Evolutionary conservation across 2,797 vertebrate species (phyloP), one percentile per base, ranked within the genome.

Genomic region (Sebastes aleutianus): DNA sequence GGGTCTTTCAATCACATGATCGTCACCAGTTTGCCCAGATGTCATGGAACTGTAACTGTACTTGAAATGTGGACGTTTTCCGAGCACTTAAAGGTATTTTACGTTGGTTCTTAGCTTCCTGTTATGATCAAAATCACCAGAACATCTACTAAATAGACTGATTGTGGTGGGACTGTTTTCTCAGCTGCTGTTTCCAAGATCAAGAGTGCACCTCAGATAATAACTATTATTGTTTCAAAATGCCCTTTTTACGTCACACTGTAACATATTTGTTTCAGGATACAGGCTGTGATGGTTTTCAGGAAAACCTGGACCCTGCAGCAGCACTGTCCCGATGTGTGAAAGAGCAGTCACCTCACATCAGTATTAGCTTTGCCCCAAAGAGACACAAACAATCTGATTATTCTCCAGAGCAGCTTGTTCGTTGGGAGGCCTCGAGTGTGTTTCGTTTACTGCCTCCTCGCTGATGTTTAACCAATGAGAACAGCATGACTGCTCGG

Each of bases 381-480:
- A 31, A 7, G 77, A 83, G 65, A 70, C 56, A 0, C 39, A 71
- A 66, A 78, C 74, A 86, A 84, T 74, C 67, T 53, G 64, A 80
- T 87, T 70, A 69, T 20, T 50, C 59, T 83, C n/a, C 32, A 53
- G 47, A 88, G 84, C 84, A 72, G 74, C 57, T 85, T 31, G 82
- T 77, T 73, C 70, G 63, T 76, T 39, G 59, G 5, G 12, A 36
- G 53, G 75, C 65, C 26, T 75, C 4, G 6, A 56, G 63, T 36
- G 58, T 36, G 70, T 24, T 68, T 3, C 18, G 18, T 57, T 67
- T 8, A 18, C 70, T n/a, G 76, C 57, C 80, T 62, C 31, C n/a
- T 62, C 36, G 5, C 72, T 59, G 62, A 74, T 84, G 86, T 76
- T 88, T 87, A 71, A 83, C 79, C 84, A 86, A 83, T 63, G 82